Percentiles rank a stretch among this genome's conserved stretches.
These are phyloP conservation scores for Nymphalis c-album DNA, from an alignment of 2,888 invertebrate species.

Conservation along the genomic window DNA sequence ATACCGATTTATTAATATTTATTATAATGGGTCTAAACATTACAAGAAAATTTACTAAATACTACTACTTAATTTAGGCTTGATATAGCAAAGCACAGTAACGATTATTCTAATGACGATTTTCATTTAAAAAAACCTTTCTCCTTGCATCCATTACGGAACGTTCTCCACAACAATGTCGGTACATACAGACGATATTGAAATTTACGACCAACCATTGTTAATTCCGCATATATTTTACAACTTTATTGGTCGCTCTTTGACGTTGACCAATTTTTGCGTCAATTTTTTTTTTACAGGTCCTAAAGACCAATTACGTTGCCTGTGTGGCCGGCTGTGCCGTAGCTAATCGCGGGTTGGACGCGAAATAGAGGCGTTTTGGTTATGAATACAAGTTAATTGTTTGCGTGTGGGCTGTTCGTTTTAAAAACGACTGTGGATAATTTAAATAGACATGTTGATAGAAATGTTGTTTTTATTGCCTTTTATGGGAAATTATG, in stretches of 20 bases:
- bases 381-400: conserved; percentile 45
- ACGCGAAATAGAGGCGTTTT: conserved; percentile 48
- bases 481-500: conserved; percentile 1
- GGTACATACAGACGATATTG: conserved; percentile 60
- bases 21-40: too few species aligned
- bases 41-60: too few species aligned
- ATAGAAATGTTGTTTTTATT: conserved; percentile 25
- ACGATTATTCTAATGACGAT: not conserved
- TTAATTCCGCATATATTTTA: conserved; percentile 57
- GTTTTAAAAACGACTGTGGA: conserved; percentile 28
- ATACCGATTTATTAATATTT: too few species aligned
- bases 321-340: conserved; percentile 50
- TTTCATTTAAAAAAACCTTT: not conserved
- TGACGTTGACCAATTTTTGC: conserved; percentile 51
- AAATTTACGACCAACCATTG: conserved; percentile 68
- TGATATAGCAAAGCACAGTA: too few species aligned
- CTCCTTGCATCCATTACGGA: conserved; percentile 1
- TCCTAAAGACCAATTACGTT: conserved; percentile 46
- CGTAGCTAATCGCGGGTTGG: conserved; percentile 33
- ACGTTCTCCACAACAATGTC: conserved; percentile 58
- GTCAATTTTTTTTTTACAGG: conserved; percentile 44
- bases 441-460: conserved; percentile 35
- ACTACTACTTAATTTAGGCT: too few species aligned
- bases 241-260: conserved; percentile 60
- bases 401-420: conserved; percentile 48